Evolutionary conservation across 2,113 vertebrate genomes (phyloP), one percentile per base, ranked within the genome.

Genomic region (Tichodroma muraria): DNA sequence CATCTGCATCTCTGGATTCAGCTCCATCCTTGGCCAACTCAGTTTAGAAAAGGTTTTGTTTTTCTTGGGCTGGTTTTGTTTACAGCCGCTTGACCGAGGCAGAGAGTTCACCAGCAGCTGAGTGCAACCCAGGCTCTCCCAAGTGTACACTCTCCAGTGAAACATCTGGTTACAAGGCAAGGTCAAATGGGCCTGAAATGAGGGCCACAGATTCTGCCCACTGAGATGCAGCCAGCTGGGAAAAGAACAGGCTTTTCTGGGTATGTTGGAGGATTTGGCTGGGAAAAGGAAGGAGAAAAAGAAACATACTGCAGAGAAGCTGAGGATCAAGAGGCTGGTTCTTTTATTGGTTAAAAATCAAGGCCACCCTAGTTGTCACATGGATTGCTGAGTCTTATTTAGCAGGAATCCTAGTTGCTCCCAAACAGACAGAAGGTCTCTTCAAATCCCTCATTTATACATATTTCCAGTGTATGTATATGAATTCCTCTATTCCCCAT

Each of bases 91-190:
- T 95, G 92, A 79, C 90, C 88, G 49, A 94, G 77, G 81, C 95
- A 91, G 71, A 73, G 75, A 92, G 94, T 91, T 96, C 94, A 94
- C 10, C 93, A 92, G 84, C 95, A 90, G 96, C 93, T 92, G 90
- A 90, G 52, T 15, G 76, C 80, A 91, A 31, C 89, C 78, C 90
- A 80, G 79, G 78, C 82, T 95, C 80, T 92, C 90, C 85, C 84
- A 88, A 95, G 85, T 71, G 64, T 13, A 79, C 24, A 16, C 82
- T 92, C 88, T 94, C 92, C 93, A 91, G 88, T 80, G 68, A 93
- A 97, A 97, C 96, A 97, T 96, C 95, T 97, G 96, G 96, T 64
- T 90, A 84, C 37, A 79, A 96, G 81, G 92, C 84, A 84, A 94
- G 85, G 89, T 96, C 95, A 95, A 79, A 90, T 0, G 0, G 85